A percentile compares a stretch with the other conserved stretches of the same genome.
phyloP scores from a whole-genome alignment of 2,888 invertebrate genomes.

The Cenopis cana region DNA sequence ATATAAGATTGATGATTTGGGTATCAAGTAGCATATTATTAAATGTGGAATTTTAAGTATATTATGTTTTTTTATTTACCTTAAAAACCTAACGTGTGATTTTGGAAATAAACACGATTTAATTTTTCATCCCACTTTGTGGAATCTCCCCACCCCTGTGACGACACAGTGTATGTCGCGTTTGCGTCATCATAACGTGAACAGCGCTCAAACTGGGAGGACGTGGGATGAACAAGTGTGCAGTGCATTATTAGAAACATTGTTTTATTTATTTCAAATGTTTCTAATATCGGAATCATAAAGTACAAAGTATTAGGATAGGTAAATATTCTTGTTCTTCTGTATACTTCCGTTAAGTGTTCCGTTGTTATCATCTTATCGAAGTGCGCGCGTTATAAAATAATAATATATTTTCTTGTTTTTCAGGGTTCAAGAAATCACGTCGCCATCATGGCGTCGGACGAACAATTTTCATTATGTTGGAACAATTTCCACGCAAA shows the following conservation, averaged over 20 bases:
- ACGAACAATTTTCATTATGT: conserved; percentile 90
- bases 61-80: background rate
- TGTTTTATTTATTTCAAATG: conserved; percentile 73
- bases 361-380: too few relatives aligned
- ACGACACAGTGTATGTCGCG: conserved; percentile 72
- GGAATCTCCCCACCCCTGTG: conserved; percentile 61
- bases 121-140: conserved; percentile 59
- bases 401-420: conserved; percentile 23
- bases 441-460: conserved; percentile 88
- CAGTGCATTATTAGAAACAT: conserved; percentile 69
- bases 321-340: conserved; percentile 56
- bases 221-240: conserved; percentile 69
- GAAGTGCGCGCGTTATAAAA: background rate
- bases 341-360: too few relatives aligned
- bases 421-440: conserved; percentile 69
- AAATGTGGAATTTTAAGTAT: conserved; percentile 2
- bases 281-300: conserved; percentile 79
- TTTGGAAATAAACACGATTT: conserved; percentile 45
- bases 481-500: conserved; percentile 92
- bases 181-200: conserved; percentile 80
- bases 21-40: background rate
- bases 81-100: background rate
- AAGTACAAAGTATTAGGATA: conserved; percentile 83
- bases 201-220: conserved; percentile 78
- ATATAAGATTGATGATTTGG: background rate